Evolutionary conservation across 1,140 invertebrate species (phyloP).

Genomic region (Cyrtorhinus lividipennis): DNA sequence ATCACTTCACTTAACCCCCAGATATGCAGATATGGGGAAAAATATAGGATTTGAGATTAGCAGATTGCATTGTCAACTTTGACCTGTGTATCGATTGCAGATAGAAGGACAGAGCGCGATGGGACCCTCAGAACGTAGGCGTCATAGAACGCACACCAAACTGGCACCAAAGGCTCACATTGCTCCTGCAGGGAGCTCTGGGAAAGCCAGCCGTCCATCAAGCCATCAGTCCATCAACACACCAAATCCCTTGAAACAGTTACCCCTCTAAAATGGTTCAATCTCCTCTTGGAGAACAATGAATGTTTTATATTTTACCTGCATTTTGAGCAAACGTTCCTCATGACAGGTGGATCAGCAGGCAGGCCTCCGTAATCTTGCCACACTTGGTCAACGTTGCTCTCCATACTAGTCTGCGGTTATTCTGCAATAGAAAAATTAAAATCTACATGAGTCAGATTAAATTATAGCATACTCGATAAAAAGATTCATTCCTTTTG

Average conservation of each 20-base stretch:
- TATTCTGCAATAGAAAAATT: too few relatives aligned
- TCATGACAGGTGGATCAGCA: conserved; percentile 54
- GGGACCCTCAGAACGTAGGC: neutral
- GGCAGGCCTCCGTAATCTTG: conserved; percentile 51
- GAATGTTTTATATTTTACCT: conserved; percentile 33
- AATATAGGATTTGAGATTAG: too few relatives aligned
- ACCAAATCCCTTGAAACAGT: neutral
- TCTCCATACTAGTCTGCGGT: too few relatives aligned
- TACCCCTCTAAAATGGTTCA: too few relatives aligned
- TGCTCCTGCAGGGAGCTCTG: neutral
- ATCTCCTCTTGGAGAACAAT: too few relatives aligned
- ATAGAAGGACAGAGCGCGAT: neutral
- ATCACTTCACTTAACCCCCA: too few relatives aligned
- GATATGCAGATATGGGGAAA: too few relatives aligned
- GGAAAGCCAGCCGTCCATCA: neutral
- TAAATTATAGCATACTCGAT: too few relatives aligned
- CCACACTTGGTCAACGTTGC: conserved; percentile 29
- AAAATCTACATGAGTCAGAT: too few relatives aligned
- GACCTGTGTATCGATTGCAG: too few relatives aligned
- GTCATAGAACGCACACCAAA: neutral
- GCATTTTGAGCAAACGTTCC: conserved; percentile 52
- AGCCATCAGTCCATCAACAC: neutral
- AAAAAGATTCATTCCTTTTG: too few relatives aligned
- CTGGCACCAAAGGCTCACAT: neutral
- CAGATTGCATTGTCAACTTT: too few relatives aligned